Base-by-base conservation (phyloP, 92 coral and sea anemone genomes). In the Diadumene lineata region DNA sequence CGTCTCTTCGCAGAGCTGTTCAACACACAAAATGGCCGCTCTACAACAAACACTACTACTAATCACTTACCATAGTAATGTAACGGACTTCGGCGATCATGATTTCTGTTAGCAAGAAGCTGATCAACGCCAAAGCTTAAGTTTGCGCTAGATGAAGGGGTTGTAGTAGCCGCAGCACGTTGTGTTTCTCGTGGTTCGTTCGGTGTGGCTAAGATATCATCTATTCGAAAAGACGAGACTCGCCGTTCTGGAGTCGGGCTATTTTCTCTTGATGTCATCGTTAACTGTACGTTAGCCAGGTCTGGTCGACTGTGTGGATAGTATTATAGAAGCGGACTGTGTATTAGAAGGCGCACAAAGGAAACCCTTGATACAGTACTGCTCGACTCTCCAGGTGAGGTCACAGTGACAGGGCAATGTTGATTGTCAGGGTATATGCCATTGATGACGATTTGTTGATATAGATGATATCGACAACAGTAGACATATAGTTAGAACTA, bases 391-490 rank as follows among this genome's bases (percentile, higher is more conserved):
- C 92, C 84, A 88, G 84, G 97, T 90, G 97, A 88, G 97, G 87
- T 88, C 83, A 60, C 65, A 69, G 82, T 91, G 97, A 88, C 97
- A 91, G 70, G 64, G 72, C 75, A 77, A 74, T 87, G 92, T 87
- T 90, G 96, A 90, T 82, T 91, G 97, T 91, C 97, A 91, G 81
- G 76, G 80, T 68, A 74, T 84, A 84, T 91, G 89, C 92, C 97
- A 87, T 81, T 91, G 89, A 85, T 78, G 90, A 77, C 90, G 93
- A 91, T 91, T 88, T 91, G 97, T 91, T 91, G 97, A 91, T 91
- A 74, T 91, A 84, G 83, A 84, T 85, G 92, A 91, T 91, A 89
- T 88, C 88, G 80, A 81, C 85, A 86, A 86, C 87, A 85, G 88
- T 85, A 90, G 89, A 80, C 93, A 91, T 77, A 88, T 88, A 81